Percentiles rank a stretch among this genome's conserved stretches.
Evolutionary conservation across 2,113 vertebrate species (phyloP).

Genomic region (Ailurus styani): DNA sequence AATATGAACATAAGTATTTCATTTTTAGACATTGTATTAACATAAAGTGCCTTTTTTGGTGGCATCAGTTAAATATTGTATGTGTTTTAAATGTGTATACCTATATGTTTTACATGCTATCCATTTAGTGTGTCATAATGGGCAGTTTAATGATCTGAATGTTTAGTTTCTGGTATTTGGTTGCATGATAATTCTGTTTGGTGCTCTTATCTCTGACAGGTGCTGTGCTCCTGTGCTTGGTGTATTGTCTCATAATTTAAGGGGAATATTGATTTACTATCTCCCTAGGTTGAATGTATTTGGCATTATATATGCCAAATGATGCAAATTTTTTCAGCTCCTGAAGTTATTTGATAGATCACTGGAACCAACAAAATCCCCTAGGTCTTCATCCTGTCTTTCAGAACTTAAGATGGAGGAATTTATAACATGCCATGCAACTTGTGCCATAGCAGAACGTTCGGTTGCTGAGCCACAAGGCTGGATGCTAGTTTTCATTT

Average conservation of each 20-base stretch:
- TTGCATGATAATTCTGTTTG: constrained; percentile 24
- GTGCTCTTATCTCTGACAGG: constrained; percentile 18
- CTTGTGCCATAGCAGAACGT: constrained; percentile 39
- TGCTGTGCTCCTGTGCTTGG: constrained; percentile 30
- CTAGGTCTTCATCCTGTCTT: constrained; percentile 58
- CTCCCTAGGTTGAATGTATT: constrained; percentile 51
- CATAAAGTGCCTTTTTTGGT: neutral
- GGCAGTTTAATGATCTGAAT: neutral
- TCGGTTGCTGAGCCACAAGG: constrained; percentile 61
- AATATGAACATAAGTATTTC: neutral
- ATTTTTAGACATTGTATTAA: neutral
- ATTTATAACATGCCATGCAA: constrained; percentile 64
- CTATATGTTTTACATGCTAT: neutral
- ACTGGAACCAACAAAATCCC: constrained; percentile 62
- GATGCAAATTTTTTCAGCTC: constrained; percentile 62
- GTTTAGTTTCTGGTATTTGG: neutral
- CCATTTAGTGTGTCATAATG: neutral
- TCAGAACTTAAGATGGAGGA: constrained; percentile 59
- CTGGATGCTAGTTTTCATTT: constrained; percentile 70
- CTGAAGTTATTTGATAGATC: constrained; percentile 66
- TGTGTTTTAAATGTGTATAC: neutral
- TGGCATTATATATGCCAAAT: constrained; percentile 57
- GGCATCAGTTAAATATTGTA: neutral
- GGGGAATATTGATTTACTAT: constrained; percentile 66
- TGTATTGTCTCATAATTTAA: constrained; percentile 64